A percentile compares a stretch with the other conserved stretches of the same genome.
These are phyloP conservation scores for Electrophaes corylata DNA, from an alignment of 2,888 invertebrate species.

Conservation along the genomic window DNA sequence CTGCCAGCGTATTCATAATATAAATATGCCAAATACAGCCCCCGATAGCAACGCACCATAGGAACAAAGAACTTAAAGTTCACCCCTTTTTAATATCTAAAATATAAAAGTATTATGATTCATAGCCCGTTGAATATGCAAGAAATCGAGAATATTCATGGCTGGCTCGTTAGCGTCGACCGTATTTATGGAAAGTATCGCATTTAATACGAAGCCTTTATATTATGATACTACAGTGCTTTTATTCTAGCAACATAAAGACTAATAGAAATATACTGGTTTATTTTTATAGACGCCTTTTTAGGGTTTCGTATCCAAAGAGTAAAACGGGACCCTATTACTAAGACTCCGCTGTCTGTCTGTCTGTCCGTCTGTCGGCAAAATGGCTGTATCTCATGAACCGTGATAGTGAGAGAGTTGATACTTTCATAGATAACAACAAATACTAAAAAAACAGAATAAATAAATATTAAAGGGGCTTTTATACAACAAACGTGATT, in stretches of 20 bases:
- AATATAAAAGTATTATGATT: slow-evolving; percentile 74
- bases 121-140: slow-evolving; percentile 77
- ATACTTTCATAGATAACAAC: too few species aligned
- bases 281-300: not conserved
- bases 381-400: too few species aligned
- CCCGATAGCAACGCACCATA: slow-evolving; percentile 20
- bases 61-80: slow-evolving; percentile 32
- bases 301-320: too few species aligned
- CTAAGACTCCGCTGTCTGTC: too few species aligned
- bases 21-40: slow-evolving; percentile 20
- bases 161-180: slow-evolving; percentile 70
- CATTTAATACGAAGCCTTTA: slow-evolving; percentile 40
- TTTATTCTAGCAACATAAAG: slow-evolving; percentile 2
- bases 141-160: slow-evolving; percentile 71
- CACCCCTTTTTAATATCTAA: slow-evolving; percentile 60
- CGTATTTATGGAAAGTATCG: slow-evolving; percentile 65
- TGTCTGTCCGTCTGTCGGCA: too few species aligned
- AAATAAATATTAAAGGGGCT: too few species aligned
- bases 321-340: too few species aligned
- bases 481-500: too few species aligned
- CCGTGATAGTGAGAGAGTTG: too few species aligned
- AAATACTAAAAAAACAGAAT: too few species aligned
- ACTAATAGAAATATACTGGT: not conserved
- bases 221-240: slow-evolving; percentile 4
- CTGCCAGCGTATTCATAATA: slow-evolving; percentile 18